A percentile compares a stretch with the other conserved stretches of the same genome.
Evolutionary conservation across 2,113 vertebrate species (phyloP).

Genomic region (Limnothrissa miodon): DNA sequence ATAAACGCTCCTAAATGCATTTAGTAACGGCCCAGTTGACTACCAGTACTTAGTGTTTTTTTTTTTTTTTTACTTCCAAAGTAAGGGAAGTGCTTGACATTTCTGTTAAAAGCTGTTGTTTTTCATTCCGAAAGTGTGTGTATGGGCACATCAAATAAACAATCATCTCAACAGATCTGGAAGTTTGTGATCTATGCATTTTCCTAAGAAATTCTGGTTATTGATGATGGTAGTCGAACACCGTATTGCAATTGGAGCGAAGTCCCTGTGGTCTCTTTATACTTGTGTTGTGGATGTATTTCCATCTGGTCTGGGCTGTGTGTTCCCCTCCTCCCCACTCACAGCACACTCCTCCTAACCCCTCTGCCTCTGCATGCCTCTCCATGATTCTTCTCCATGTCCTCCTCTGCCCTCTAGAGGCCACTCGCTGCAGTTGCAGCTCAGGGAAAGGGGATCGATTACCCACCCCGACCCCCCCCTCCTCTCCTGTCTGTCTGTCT

Average conservation of each 20-base stretch:
- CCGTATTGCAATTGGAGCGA: too few relatives aligned
- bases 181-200: background rate
- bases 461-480: too few relatives aligned
- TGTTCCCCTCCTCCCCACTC: constrained; percentile 25
- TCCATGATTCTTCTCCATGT: constrained; percentile 42
- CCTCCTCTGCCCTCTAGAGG: constrained; percentile 25
- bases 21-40: background rate
- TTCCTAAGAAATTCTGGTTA: background rate
- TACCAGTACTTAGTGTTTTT: background rate
- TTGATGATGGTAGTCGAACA: background rate
- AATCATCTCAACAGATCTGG: background rate
- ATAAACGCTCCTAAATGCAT: background rate
- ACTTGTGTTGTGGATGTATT: background rate
- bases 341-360: constrained; percentile 34
- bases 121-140: background rate
- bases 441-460: constrained; percentile 25
- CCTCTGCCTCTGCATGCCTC: constrained; percentile 57
- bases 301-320: background rate
- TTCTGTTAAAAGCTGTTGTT: background rate
- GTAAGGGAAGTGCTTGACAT: background rate
- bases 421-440: constrained; percentile 18
- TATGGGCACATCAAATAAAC: background rate
- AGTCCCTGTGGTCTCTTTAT: background rate
- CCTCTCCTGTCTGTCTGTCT: background rate
- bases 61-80: background rate